Evolutionary conservation across 1,140 invertebrate genomes (phyloP).

Genomic region (Andrena cerasifolii): DNA sequence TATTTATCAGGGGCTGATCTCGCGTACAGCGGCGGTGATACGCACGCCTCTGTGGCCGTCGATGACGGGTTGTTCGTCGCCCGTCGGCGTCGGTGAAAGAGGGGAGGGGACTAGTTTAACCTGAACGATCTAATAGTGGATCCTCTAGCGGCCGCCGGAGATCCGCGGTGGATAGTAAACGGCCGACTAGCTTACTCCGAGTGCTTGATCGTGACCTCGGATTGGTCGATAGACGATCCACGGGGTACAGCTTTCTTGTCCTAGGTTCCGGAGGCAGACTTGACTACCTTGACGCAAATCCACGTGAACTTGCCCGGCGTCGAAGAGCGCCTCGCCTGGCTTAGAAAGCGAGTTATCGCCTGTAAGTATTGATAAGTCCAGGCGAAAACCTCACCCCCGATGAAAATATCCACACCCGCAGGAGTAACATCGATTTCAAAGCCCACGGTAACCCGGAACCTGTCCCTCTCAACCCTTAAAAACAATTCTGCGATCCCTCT

Average conservation of each 20-base stretch:
- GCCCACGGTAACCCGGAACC: no score
- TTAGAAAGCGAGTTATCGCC: conserved; percentile 32
- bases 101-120: conserved; percentile 61
- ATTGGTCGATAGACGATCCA: conserved; percentile 52
- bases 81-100: no score
- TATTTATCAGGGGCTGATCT: conserved; percentile 23
- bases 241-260: conserved; percentile 50
- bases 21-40: neutral
- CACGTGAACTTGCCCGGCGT: conserved; percentile 23
- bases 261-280: conserved; percentile 53
- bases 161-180: conserved; percentile 47
- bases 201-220: conserved; percentile 63
- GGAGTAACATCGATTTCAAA: neutral
- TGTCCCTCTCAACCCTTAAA: no score
- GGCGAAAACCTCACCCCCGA: no score
- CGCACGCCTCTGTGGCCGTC: no score
- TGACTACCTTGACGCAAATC: conserved; percentile 52
- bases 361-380: neutral
- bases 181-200: conserved; percentile 62
- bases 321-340: conserved; percentile 28
- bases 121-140: conserved; percentile 45
- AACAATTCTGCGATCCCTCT: no score
- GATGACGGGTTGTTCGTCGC: conserved; percentile 22
- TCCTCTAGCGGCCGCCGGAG: conserved; percentile 37
- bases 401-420: neutral